A percentile compares a stretch with the other conserved stretches of the same genome.
Conservation (phyloP, 1,140 invertebrate genomes). For the Wiebesia pumilae region DNA sequence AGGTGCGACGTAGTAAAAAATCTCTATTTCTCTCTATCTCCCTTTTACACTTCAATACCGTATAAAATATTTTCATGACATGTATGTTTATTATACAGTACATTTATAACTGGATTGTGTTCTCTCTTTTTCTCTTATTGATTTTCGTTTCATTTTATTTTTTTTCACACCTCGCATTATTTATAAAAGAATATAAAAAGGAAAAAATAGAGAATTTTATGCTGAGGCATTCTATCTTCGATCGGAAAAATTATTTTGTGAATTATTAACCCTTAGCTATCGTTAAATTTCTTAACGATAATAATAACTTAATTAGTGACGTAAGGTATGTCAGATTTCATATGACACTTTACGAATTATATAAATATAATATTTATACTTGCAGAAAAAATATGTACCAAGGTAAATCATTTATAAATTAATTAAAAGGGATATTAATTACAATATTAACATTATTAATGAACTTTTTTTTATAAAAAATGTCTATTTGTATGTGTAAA, state of each 20-base stretch:
- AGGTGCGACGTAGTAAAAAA: background rate
- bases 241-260: background rate
- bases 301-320: background rate
- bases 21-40: constrained; percentile 43
- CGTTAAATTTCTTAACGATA: background rate
- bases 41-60: background rate
- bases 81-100: background rate
- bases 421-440: background rate
- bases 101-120: background rate
- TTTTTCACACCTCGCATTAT: background rate
- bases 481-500: background rate
- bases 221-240: constrained; percentile 34
- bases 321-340: background rate
- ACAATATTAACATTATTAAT: background rate
- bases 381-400: background rate
- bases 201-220: background rate
- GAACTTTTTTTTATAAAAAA: background rate
- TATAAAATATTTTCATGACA: background rate
- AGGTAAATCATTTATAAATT: background rate
- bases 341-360: background rate
- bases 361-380: background rate
- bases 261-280: constrained; percentile 31
- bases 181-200: background rate
- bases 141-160: constrained; percentile 15
- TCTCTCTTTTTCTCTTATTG: background rate